Evolutionary conservation across 2,113 vertebrate genomes (phyloP).

Genomic region (Chaetura pelagica): DNA sequence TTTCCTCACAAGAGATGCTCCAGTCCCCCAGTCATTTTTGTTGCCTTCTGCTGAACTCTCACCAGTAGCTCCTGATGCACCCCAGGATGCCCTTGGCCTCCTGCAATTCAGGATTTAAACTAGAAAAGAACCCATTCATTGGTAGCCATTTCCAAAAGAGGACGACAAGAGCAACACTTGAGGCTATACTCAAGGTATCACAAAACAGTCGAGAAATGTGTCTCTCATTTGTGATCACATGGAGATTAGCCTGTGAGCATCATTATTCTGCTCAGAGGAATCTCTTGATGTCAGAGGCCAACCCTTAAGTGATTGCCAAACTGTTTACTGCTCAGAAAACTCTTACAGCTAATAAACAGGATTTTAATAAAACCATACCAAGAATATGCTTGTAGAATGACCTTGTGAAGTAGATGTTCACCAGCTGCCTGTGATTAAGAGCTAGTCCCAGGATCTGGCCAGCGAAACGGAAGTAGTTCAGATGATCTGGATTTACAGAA

Average conservation of each 20-base stretch:
- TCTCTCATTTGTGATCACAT: not conserved
- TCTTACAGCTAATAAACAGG: not conserved
- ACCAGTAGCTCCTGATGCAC: no score
- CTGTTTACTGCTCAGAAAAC: not conserved
- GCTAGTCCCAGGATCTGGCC: slow-evolving; percentile 96
- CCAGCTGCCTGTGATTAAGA: slow-evolving; percentile 94
- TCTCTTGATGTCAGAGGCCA: not conserved
- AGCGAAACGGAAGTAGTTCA: slow-evolving; percentile 96
- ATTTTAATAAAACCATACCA: slow-evolving; percentile 77
- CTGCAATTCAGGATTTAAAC: not conserved
- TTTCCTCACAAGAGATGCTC: no score
- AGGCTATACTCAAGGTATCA: not conserved
- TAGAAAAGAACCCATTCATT: not conserved
- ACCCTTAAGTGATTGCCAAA: not conserved
- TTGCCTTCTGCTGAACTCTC: no score
- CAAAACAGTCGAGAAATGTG: not conserved
- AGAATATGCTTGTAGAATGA: slow-evolving; percentile 99
- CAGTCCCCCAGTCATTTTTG: no score
- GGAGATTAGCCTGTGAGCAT: not conserved
- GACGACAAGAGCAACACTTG: not conserved
- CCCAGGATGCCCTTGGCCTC: no score
- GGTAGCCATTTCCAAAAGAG: not conserved
- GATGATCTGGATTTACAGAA: slow-evolving; percentile 96
- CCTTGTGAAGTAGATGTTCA: slow-evolving; percentile 98
- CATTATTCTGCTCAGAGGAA: not conserved